phyloP scores from a whole-genome alignment of 2,797 vertebrate genomes.

The Pogoniulus pusillus region DNA sequence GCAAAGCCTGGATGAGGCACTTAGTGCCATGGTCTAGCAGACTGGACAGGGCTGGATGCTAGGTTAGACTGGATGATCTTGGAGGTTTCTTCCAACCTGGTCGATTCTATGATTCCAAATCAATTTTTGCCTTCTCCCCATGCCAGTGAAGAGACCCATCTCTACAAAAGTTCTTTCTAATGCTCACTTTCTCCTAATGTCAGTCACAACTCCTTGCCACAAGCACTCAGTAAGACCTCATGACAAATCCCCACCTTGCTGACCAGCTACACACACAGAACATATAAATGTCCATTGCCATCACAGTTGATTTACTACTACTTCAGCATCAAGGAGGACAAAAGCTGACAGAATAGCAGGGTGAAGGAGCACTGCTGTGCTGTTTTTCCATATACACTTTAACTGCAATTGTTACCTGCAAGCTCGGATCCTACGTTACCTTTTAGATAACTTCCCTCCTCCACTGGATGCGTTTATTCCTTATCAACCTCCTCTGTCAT shows the following conservation, averaged over 20 bases:
- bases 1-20: too few relatives aligned
- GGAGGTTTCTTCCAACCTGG: too few relatives aligned
- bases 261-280: not conserved
- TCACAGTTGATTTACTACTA: not conserved
- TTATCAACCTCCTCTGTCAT: not conserved
- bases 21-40: too few relatives aligned
- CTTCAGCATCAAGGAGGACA: not conserved
- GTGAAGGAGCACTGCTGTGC: not conserved
- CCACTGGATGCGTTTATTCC: not conserved
- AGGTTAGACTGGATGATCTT: too few relatives aligned
- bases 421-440: not conserved
- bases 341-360: not conserved
- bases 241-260: rapidly evolving
- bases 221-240: not conserved
- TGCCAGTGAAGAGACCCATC: rapidly evolving
- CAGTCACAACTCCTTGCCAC: too few relatives aligned
- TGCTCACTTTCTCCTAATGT: not conserved
- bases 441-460: not conserved
- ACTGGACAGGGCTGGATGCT: too few relatives aligned
- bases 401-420: not conserved
- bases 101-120: too few relatives aligned
- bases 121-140: not conserved
- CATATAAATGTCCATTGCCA: rapidly evolving
- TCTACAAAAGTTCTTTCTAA: not conserved
- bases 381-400: not conserved